Conservation (phyloP, 2,797 vertebrate species). For the Siniperca undulata region DNA sequence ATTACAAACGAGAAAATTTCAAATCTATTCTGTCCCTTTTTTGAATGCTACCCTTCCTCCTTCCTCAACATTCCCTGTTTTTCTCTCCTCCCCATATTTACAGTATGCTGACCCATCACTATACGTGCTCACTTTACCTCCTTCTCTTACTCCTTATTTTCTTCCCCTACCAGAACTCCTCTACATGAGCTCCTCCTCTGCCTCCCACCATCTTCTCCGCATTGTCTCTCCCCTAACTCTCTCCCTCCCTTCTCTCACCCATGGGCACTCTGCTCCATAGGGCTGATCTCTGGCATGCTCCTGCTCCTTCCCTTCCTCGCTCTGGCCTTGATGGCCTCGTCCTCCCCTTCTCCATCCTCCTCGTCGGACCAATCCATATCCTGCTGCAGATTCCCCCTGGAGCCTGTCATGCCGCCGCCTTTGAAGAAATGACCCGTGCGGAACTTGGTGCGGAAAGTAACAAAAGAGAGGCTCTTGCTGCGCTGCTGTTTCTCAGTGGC, state of each 20-base stretch:
- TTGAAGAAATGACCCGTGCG: constrained; percentile 74
- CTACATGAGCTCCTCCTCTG: neutral
- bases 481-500: constrained; percentile 80
- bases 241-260: constrained; percentile 61
- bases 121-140: neutral
- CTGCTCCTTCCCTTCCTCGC: constrained; percentile 83
- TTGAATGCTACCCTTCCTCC: constrained; percentile 9
- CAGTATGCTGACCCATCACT: neutral
- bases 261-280: constrained; percentile 80
- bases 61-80: neutral
- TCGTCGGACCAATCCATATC: constrained; percentile 84
- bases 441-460: constrained; percentile 83
- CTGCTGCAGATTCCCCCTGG: constrained; percentile 84
- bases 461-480: constrained; percentile 87
- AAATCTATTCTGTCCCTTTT: neutral
- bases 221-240: neutral
- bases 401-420: constrained; percentile 71
- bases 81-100: constrained; percentile 19
- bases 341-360: constrained; percentile 74
- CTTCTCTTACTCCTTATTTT: neutral
- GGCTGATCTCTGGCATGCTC: constrained; percentile 88
- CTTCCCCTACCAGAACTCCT: neutral
- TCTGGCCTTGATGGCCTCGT: constrained; percentile 69
- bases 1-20: neutral
- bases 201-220: constrained; percentile 15